phyloP scores from a whole-genome alignment of 2,113 vertebrate species.

The Hypocryptadius cinnamomeus region DNA sequence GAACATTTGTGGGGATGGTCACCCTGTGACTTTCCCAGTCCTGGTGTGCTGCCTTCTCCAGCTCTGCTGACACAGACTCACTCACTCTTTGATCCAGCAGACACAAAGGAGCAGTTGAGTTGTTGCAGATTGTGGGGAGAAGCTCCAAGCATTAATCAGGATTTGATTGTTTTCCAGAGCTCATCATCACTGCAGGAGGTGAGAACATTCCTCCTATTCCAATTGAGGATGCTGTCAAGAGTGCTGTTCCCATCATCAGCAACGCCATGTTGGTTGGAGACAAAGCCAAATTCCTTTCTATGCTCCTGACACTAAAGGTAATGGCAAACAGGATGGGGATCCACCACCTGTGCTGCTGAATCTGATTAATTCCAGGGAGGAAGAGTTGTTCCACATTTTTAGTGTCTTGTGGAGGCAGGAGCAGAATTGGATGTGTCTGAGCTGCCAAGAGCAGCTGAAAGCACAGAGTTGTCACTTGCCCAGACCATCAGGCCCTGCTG shows the following conservation, averaged over 20 bases:
- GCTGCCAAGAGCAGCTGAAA: neutral
- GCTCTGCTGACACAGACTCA: neutral
- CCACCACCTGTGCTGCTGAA: neutral
- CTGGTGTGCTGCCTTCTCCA: neutral
- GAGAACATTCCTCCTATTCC: constrained; percentile 86
- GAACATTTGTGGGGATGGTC: neutral
- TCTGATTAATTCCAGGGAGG: neutral
- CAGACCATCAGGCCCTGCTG: neutral
- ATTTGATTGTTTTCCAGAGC: constrained; percentile 69
- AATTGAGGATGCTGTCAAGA: constrained; percentile 83
- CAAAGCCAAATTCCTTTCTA: constrained; percentile 83
- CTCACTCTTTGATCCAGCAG: neutral
- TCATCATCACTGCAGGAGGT: constrained; percentile 89
- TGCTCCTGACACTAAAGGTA: constrained; percentile 91
- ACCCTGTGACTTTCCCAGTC: neutral
- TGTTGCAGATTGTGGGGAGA: neutral
- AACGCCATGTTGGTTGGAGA: constrained; percentile 90
- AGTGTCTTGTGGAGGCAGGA: no score
- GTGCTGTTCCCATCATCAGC: constrained; percentile 84
- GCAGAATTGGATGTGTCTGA: neutral
- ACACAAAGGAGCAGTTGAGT: neutral
- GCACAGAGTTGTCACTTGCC: neutral
- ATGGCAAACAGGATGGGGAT: neutral
- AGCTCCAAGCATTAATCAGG: neutral
- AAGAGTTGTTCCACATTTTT: accelerated